These are phyloP conservation scores for Corythaeola cristata DNA, from an alignment of 2,113 vertebrate species.

Conservation along the genomic window DNA sequence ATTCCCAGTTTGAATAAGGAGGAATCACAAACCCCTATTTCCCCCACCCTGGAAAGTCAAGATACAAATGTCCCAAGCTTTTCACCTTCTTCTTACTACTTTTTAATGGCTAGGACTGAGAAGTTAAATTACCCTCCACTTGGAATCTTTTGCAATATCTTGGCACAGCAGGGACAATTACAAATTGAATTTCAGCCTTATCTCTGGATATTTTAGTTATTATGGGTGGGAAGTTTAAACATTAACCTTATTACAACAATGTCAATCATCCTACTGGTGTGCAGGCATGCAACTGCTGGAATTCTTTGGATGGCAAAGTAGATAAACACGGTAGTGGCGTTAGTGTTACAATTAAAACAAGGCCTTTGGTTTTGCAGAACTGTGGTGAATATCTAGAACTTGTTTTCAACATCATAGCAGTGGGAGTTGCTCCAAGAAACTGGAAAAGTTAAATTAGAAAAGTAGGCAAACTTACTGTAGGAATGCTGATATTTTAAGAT, in stretches of 20 bases:
- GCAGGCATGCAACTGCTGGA: constrained; percentile 39
- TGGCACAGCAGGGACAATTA: constrained; percentile 52
- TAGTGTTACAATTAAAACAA: not conserved
- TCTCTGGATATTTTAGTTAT: constrained; percentile 63
- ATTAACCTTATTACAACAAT: constrained; percentile 64
- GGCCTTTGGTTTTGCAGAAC: not conserved
- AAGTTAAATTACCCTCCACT: constrained; percentile 42
- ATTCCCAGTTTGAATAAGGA: not conserved
- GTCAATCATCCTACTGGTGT: constrained; percentile 49
- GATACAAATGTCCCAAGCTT: not conserved
- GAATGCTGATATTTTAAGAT: not conserved
- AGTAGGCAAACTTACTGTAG: not conserved
- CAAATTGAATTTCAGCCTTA: constrained; percentile 63
- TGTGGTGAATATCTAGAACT: not conserved
- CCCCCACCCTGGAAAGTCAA: not conserved
- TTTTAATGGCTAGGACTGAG: not conserved
- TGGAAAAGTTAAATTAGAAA: not conserved
- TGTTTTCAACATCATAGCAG: not conserved
- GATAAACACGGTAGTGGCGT: constrained; percentile 29
- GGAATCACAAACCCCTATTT: not conserved
- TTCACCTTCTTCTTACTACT: not conserved
- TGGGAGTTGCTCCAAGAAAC: not conserved
- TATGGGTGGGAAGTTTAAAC: constrained; percentile 58
- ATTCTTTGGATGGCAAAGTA: constrained; percentile 39
- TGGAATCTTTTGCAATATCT: constrained; percentile 46